phyloP scores from a whole-genome alignment of 2,797 vertebrate species.

The Coccyzus lansbergi region DNA sequence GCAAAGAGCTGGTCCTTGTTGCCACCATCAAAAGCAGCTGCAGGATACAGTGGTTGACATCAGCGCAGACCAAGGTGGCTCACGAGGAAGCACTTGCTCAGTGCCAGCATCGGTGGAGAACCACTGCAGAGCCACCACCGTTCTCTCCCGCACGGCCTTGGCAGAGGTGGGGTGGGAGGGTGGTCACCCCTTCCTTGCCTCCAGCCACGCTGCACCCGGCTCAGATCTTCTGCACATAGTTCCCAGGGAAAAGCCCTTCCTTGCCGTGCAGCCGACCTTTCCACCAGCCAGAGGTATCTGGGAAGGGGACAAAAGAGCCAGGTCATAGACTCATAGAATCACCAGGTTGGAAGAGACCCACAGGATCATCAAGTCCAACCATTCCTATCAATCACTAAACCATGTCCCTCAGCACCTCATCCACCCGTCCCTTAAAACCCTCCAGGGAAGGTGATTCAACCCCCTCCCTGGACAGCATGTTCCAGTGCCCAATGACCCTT shows the following conservation, averaged over 20 bases:
- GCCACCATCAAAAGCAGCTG: background rate
- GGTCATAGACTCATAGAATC: too few relatives aligned
- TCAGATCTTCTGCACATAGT: constrained; percentile 97
- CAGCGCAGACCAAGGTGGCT: fast-evolving
- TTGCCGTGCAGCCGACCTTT: constrained; percentile 86
- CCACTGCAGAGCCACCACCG: fast-evolving
- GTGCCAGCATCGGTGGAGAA: fast-evolving
- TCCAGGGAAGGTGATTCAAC: too few relatives aligned
- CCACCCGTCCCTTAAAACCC: too few relatives aligned
- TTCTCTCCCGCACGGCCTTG: background rate
- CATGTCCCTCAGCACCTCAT: too few relatives aligned
- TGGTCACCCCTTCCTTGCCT: background rate
- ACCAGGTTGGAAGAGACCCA: too few relatives aligned
- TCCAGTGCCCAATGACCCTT: too few relatives aligned
- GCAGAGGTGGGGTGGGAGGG: background rate
- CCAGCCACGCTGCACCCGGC: fast-evolving
- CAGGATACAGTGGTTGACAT: fast-evolving
- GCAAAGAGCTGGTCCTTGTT: background rate
- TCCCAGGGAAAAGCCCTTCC: constrained; percentile 95
- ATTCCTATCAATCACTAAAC: too few relatives aligned
- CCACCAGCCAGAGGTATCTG: constrained; percentile 96
- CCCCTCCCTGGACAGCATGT: too few relatives aligned
- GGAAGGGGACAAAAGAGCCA: background rate
- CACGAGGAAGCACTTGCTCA: fast-evolving
- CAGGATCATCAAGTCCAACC: too few relatives aligned